Evolutionary conservation across 2,888 invertebrate genomes (phyloP).

Genomic region (Furcula furcula): DNA sequence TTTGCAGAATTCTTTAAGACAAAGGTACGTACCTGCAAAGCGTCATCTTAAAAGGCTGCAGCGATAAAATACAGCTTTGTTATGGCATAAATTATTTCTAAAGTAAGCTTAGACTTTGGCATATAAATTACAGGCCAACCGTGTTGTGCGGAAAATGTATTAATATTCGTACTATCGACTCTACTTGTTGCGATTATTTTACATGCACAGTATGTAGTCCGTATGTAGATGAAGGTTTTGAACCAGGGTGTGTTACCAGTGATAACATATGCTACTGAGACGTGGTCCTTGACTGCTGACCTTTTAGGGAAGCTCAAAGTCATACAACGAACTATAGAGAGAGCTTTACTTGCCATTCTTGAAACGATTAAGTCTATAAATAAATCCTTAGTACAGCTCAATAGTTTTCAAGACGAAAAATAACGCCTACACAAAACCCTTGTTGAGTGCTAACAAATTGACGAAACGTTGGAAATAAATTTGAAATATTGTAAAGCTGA

Average conservation of each 20-base stretch:
- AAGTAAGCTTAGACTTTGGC: slow-evolving; percentile 26
- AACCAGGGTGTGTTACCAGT: too few relatives aligned
- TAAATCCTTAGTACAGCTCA: neutral
- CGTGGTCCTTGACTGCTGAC: too few relatives aligned
- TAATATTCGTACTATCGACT: slow-evolving; percentile 28
- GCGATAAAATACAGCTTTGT: slow-evolving; percentile 24
- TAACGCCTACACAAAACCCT: slow-evolving; percentile 4
- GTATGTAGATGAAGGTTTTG: too few relatives aligned
- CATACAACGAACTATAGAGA: too few relatives aligned
- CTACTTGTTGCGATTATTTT: slow-evolving; percentile 37
- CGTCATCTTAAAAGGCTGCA: slow-evolving; percentile 5
- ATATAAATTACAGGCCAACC: slow-evolving; percentile 31
- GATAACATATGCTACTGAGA: too few relatives aligned
- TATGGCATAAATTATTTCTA: slow-evolving; percentile 25
- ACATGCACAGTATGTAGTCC: too few relatives aligned
- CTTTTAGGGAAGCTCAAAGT: too few relatives aligned
- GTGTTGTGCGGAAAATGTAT: slow-evolving; percentile 29
- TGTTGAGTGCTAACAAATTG: slow-evolving; percentile 16
- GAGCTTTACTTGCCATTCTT: too few relatives aligned
- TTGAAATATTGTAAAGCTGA: slow-evolving; percentile 12
- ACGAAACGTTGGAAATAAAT: slow-evolving; percentile 25
- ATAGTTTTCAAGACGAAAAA: neutral
- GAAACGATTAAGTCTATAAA: too few relatives aligned
- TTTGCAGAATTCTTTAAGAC: slow-evolving; percentile 1
- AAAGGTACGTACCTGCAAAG: neutral